Percentiles rank a stretch among this genome's conserved stretches.
Evolutionary conservation across 1,140 invertebrate genomes (phyloP).

Genomic region (Maniola jurtina): DNA sequence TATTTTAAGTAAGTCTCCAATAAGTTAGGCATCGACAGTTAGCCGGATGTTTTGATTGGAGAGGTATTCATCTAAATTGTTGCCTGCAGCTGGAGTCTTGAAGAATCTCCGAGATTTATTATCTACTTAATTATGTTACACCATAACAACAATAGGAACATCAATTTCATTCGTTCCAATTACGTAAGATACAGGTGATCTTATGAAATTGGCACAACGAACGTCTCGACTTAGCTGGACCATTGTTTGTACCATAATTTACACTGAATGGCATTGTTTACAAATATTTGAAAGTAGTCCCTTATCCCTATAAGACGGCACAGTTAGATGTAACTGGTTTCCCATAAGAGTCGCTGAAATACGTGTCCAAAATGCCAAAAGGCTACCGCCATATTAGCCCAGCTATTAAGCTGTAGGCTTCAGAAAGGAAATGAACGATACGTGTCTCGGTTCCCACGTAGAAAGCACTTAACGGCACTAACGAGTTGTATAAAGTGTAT

Average conservation of each 20-base stretch:
- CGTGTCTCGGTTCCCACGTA: slow-evolving; percentile 53
- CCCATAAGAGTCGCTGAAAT: slow-evolving; percentile 44
- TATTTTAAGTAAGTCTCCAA: slow-evolving; percentile 8
- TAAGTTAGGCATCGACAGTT: slow-evolving; percentile 10
- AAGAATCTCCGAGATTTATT: neutral
- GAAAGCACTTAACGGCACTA: slow-evolving; percentile 32
- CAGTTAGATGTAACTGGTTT: slow-evolving; percentile 57
- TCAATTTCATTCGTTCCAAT: slow-evolving; percentile 23
- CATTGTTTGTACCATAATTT: slow-evolving; percentile 17
- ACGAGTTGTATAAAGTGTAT: slow-evolving; percentile 31
- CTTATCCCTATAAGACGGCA: slow-evolving; percentile 42
- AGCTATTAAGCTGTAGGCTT: slow-evolving; percentile 48
- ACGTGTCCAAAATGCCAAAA: slow-evolving; percentile 65
- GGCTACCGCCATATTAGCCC: slow-evolving; percentile 51
- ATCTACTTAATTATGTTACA: slow-evolving; percentile 10
- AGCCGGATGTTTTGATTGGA: slow-evolving; percentile 8
- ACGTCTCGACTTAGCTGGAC: slow-evolving; percentile 2
- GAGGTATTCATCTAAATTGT: neutral
- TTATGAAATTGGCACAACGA: slow-evolving; percentile 22
- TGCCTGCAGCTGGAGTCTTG: neutral
- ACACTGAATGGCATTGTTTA: slow-evolving; percentile 34
- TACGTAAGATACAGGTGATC: slow-evolving; percentile 24
- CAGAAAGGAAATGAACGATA: slow-evolving; percentile 69
- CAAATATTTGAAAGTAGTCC: slow-evolving; percentile 38
- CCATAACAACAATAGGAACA: slow-evolving; percentile 22